Evolutionary conservation across 1,140 invertebrate genomes (phyloP), one percentile per base, ranked within the genome.

Genomic region (Bradynema listronoti): DNA sequence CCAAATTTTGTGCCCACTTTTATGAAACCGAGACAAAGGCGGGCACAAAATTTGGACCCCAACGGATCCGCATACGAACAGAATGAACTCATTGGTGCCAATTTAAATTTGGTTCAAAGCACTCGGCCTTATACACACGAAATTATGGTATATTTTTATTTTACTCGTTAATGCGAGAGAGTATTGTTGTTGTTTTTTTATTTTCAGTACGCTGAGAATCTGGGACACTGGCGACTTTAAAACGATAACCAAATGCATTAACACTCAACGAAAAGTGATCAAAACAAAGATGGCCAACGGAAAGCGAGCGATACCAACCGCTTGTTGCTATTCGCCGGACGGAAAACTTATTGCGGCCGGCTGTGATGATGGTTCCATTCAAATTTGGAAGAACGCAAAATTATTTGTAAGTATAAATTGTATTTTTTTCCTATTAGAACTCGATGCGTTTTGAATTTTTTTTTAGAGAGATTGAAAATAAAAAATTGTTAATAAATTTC

Each of bases 321-420:
- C 88, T 0, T 91, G 90, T 71, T 81, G 82, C 1, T 93, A 87
- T 71, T 90, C 85, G 58, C 81, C 87, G 56, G 91, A 97, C 79
- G 92, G 91, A 0, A 87, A 87, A 55, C 84, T 88, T 0, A 85
- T 97, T 19, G 88, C 88, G 0, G 88, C 88, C 53, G 93, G 87
- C 0, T 98, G 94, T 76, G 83, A 85, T 27, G 94, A 99, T 80
- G 95, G 95, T 1, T 94, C 90, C 0, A 87, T 99, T 67, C 92
- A 96, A 79, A 87, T 96, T 80, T 99, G 93, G 93, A 94, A 99
- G 78, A 87, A 90, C 49, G 84, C 91, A 39, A 84, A 82, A 72
- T 71, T 75, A 58, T 85, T 83, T 79, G 84, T 85, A 71, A 79
- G 80, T 66, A 27, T 16, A 11, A 25, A 5, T 51, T 47, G 58